A percentile compares a stretch with the other conserved stretches of the same genome.
Evolutionary conservation across 2,888 invertebrate species (phyloP).

Genomic region (Andrena fulva): DNA sequence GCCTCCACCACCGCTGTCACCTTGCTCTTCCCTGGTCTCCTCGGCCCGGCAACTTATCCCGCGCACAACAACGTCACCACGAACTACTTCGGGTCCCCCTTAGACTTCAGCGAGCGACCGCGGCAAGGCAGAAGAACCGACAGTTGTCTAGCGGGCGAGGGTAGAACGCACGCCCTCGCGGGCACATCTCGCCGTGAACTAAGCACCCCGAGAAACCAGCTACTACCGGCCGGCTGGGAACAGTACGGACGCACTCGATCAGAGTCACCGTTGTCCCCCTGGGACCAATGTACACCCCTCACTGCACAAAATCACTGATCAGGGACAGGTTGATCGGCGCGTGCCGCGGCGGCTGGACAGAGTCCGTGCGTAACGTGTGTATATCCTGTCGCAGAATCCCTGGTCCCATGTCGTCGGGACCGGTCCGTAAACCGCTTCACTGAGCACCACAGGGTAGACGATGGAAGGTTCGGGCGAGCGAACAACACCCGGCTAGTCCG

Average conservation of each 20-base stretch:
- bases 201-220: neutral
- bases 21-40: slow-evolving; percentile 26
- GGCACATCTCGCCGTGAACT: slow-evolving; percentile 54
- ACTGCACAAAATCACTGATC: slow-evolving; percentile 66
- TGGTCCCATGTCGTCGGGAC: slow-evolving; percentile 36
- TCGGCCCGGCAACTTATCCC: slow-evolving; percentile 9
- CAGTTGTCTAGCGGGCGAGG: slow-evolving; percentile 30
- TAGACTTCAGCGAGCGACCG: neutral
- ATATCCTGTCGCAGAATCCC: neutral
- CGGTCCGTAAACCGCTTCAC: slow-evolving; percentile 17
- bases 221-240: neutral
- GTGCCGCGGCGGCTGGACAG: neutral
- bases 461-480: neutral
- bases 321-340: slow-evolving; percentile 35
- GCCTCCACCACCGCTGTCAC: slow-evolving; percentile 54
- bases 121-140: slow-evolving; percentile 24
- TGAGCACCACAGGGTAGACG: slow-evolving; percentile 22
- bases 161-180: slow-evolving; percentile 60
- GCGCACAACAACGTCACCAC: slow-evolving; percentile 44
- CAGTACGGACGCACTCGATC: neutral
- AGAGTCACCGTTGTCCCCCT: slow-evolving; percentile 21
- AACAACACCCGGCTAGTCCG: slow-evolving; percentile 34
- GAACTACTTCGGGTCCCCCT: neutral
- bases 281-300: slow-evolving; percentile 42
- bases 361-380: slow-evolving; percentile 12